A percentile compares a stretch with the other conserved stretches of the same genome.
phyloP scores from a whole-genome alignment of 2,113 vertebrate species.

The Rissa tridactyla region DNA sequence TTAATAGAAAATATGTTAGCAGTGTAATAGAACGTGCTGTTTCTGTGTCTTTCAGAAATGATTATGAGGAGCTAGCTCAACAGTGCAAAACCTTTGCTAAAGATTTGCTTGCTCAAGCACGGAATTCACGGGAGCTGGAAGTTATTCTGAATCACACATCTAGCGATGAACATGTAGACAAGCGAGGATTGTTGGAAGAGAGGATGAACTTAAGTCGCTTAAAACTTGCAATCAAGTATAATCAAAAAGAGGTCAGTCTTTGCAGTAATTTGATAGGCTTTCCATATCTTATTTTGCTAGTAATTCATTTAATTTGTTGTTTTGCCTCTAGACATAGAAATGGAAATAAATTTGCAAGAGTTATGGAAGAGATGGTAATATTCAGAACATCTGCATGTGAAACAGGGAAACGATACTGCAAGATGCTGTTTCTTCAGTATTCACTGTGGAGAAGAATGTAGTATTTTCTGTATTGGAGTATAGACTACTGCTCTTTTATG shows the following conservation, averaged over 20 bases:
- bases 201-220: constrained; percentile 98
- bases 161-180: constrained; percentile 90
- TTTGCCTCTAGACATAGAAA: background rate
- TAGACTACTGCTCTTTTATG: background rate
- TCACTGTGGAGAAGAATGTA: background rate
- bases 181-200: constrained; percentile 93
- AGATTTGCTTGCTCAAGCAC: constrained; percentile 96
- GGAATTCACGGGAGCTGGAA: constrained; percentile 96
- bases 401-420: background rate
- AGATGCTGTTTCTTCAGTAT: background rate
- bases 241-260: constrained; percentile 93
- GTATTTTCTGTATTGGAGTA: background rate
- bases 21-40: background rate
- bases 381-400: background rate
- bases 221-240: constrained; percentile 98
- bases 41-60: constrained; percentile 81
- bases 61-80: constrained; percentile 96
- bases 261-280: background rate
- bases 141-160: constrained; percentile 97
- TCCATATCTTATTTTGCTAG: background rate
- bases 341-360: background rate
- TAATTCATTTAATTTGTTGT: background rate
- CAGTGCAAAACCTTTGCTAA: constrained; percentile 99
- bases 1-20: background rate
- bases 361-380: background rate